phyloP scores from a whole-genome alignment of 2,113 vertebrate species.

The Sakesphorus luctuosus region DNA sequence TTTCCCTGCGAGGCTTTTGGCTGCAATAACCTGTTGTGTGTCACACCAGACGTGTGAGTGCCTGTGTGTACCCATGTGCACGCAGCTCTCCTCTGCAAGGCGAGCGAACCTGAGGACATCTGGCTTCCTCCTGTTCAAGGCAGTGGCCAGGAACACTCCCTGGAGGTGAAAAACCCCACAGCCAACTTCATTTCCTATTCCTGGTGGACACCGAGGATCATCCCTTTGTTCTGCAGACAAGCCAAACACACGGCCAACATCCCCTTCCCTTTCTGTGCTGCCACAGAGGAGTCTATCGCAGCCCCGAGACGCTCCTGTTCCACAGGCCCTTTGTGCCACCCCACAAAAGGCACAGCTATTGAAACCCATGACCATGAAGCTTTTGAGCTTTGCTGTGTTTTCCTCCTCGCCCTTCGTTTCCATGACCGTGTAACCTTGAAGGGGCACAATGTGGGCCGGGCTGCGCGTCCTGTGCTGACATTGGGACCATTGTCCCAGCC shows the following conservation, averaged over 20 bases:
- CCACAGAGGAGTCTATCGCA: neutral
- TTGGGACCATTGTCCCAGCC: neutral
- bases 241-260: neutral
- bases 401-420: neutral
- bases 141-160: neutral
- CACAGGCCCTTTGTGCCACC: slow-evolving; percentile 42
- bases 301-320: neutral
- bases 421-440: slow-evolving; percentile 9
- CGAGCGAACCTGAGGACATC: neutral
- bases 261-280: slow-evolving; percentile 36
- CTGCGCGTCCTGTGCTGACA: neutral
- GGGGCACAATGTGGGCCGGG: neutral
- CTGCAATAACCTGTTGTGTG: neutral
- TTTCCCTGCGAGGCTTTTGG: neutral
- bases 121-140: neutral
- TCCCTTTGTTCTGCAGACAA: slow-evolving; percentile 7
- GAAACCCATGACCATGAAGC: slow-evolving; percentile 64
- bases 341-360: slow-evolving; percentile 51
- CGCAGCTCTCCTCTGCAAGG: neutral
- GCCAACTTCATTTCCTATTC: neutral
- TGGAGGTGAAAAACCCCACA: neutral
- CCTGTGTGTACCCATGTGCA: neutral
- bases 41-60: neutral
- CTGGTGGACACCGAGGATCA: neutral
- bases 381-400: neutral